Evolutionary conservation across 2,113 vertebrate species (phyloP).

Genomic region (Callorhinus ursinus): DNA sequence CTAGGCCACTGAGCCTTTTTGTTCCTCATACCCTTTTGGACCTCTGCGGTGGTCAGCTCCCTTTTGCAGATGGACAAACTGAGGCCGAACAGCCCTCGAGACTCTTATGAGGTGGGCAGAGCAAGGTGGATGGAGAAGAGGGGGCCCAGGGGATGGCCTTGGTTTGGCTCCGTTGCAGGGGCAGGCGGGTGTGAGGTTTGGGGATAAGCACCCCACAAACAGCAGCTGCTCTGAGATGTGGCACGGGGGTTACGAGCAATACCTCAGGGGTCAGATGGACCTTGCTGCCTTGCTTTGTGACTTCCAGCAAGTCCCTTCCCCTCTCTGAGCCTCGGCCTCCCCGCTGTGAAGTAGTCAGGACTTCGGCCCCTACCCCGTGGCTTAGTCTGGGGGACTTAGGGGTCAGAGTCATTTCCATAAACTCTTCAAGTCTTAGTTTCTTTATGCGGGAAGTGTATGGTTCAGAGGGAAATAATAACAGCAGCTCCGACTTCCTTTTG

Average conservation of each 20-base stretch:
- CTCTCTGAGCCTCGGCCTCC: neutral
- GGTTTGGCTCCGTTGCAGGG: neutral
- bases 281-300: conserved; percentile 6
- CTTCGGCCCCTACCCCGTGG: no score
- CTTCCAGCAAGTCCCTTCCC: neutral
- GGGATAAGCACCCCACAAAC: neutral
- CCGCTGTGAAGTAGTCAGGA: neutral
- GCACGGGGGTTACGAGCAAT: neutral
- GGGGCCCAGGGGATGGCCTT: neutral
- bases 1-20: neutral
- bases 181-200: neutral
- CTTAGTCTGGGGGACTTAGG: neutral
- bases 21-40: neutral
- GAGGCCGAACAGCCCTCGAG: neutral
- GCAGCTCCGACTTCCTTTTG: neutral
- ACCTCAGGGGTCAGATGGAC: neutral
- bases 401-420: neutral
- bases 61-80: neutral
- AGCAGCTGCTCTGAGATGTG: neutral
- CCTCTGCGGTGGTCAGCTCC: neutral
- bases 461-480: neutral
- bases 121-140: neutral
- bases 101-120: neutral
- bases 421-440: neutral
- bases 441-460: neutral